Percentiles rank a stretch among this genome's conserved stretches.
phyloP scores from a whole-genome alignment of 2,113 vertebrate genomes.

The Poeciliopsis prolifica region DNA sequence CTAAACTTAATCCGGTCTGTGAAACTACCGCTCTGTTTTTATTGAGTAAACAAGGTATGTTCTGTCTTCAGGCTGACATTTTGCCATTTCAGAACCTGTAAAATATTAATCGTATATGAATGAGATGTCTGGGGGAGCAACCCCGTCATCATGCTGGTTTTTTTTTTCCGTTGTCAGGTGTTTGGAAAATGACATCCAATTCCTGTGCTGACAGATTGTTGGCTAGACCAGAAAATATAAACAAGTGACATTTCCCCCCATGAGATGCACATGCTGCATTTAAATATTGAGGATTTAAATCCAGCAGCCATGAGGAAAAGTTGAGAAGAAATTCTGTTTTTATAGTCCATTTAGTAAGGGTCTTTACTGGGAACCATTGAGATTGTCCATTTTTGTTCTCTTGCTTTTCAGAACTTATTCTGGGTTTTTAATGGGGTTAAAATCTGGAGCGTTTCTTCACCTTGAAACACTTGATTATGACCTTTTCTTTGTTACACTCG shows the following conservation, averaged over 20 bases:
- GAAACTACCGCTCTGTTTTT: background rate
- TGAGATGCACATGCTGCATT: constrained; percentile 36
- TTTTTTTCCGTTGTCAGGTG: constrained; percentile 13
- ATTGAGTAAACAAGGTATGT: background rate
- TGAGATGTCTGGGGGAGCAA: constrained; percentile 18
- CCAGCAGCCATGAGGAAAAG: background rate
- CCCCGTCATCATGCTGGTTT: background rate
- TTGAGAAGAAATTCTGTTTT: background rate
- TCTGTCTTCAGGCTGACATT: background rate
- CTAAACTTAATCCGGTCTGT: background rate
- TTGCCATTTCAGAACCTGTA: background rate
- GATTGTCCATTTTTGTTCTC: too few relatives aligned
- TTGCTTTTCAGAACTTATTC: too few relatives aligned
- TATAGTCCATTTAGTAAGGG: too few relatives aligned
- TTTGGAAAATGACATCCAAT: constrained; percentile 40
- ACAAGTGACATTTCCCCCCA: constrained; percentile 13
- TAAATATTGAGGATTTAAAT: constrained; percentile 19
- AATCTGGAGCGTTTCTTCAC: too few relatives aligned
- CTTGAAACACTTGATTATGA: too few relatives aligned
- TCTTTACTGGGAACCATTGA: too few relatives aligned
- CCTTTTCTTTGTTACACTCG: too few relatives aligned
- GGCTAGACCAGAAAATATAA: constrained; percentile 40
- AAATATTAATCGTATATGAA: constrained; percentile 16
- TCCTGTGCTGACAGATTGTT: constrained; percentile 33
- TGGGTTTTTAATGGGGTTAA: too few relatives aligned